These are phyloP conservation scores for Drosophila hydei DNA, from an alignment of 1,140 invertebrate species.

Conservation along the genomic window DNA sequence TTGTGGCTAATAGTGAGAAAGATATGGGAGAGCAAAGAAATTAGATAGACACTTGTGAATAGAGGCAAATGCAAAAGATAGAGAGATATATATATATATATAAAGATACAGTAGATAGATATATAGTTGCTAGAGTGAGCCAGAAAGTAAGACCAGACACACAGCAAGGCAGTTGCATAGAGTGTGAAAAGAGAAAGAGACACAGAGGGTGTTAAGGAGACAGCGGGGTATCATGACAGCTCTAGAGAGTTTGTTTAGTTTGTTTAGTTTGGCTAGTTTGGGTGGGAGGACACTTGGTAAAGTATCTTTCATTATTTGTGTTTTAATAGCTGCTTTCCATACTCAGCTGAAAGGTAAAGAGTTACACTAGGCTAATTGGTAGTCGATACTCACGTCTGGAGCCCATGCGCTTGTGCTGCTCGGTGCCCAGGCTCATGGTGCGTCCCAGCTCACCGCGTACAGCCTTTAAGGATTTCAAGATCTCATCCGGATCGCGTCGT, in stretches of 20 bases:
- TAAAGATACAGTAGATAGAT: conserved; percentile 6
- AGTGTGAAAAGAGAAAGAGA: conserved; percentile 13
- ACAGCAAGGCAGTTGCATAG: conserved; percentile 43
- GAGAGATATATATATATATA: conserved; percentile 1
- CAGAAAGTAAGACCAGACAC: conserved; percentile 30
- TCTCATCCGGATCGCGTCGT: conserved; percentile 92
- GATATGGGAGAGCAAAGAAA: conserved; percentile 72
- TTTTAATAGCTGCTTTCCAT: not conserved
- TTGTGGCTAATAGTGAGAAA: conserved; percentile 79
- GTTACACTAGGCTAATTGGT: conserved; percentile 1
- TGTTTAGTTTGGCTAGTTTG: no score
- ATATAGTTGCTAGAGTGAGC: conserved; percentile 27
- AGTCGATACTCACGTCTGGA: conserved; percentile 87
- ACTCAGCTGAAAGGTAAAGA: conserved; percentile 2
- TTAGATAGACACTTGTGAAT: conserved; percentile 52
- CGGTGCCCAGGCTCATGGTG: conserved; percentile 90
- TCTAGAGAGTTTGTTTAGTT: conserved; percentile 23
- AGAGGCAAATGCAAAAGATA: conserved; percentile 45
- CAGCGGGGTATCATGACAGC: conserved; percentile 13
- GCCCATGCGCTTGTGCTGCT: conserved; percentile 84
- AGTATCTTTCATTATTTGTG: not conserved
- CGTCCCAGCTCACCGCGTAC: conserved; percentile 91
- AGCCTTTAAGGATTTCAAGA: conserved; percentile 90
- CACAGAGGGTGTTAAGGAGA: conserved; percentile 3
- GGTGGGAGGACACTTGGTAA: conserved; percentile 1